Evolutionary conservation across 2,113 vertebrate genomes (phyloP), one percentile per base, ranked within the genome.

Genomic region (Eleginops maclovinus): DNA sequence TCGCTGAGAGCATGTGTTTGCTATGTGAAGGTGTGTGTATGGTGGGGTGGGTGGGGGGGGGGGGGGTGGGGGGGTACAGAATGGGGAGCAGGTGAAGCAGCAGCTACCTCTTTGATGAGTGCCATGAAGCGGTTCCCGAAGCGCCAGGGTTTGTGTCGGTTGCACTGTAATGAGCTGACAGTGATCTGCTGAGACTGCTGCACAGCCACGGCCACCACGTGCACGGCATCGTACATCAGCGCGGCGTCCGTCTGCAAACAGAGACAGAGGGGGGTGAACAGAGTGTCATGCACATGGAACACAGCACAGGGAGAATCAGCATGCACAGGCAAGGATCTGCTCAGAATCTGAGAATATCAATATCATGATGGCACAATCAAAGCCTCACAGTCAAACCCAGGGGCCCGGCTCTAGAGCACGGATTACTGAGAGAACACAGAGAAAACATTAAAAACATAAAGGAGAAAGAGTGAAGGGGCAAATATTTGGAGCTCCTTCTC

Each of bases 151-250:
- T 99, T 99, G 94, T 99, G 98, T 14, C 98, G 94, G 91, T 99
- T 99, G 90, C 98, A 99, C 93, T 99, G 98, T 19, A 99, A 94
- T 0, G 98, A 99, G 24, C 98, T 99, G 92, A 99, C 98, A 2
- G 98, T 99, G 95, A 99, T 99, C 94, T 99, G 98, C 17, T 97
- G 96, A 87, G 98, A 99, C 94, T 99, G 98, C 79, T 99, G 98
- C 69, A 99, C 97, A 1, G 98, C 98, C 89, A 99, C 97, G 0
- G 98, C 98, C 77, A 99, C 98, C 75, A 99, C 95, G 14, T 99
- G 98, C 28, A 99, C 98, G 0, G 98, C 98, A 49, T 99, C 98
- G 1, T 99, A 99, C 98, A 99, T 99, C 12, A 99, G 94, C 0
- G 98, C 98, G 3, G 98, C 98, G 0, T 99, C 97, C 19, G 98